Evolutionary conservation across 2,888 invertebrate species (phyloP).

Genomic region (Silvanus unidentatus): DNA sequence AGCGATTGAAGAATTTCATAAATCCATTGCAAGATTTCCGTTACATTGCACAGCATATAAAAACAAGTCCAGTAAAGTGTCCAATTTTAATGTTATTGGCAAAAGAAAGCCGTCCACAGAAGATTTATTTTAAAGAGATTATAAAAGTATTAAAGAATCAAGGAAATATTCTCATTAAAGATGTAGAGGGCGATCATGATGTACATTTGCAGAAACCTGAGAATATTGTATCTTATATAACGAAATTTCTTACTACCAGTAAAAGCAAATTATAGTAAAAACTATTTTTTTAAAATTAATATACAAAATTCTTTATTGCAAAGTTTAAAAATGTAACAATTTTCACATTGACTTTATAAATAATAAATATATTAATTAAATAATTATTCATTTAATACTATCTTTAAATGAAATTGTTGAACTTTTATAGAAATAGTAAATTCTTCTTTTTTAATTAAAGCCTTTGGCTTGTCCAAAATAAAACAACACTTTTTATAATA

Average conservation of each 20-base stretch:
- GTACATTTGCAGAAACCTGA: constrained; percentile 57
- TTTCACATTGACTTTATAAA: too few relatives aligned
- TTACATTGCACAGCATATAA: constrained; percentile 37
- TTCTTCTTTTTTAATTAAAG: constrained; percentile 19
- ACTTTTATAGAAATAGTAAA: too few relatives aligned
- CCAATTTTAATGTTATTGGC: constrained; percentile 40
- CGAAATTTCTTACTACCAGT: constrained; percentile 31
- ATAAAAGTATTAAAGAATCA: constrained; percentile 26
- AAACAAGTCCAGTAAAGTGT: constrained; percentile 35
- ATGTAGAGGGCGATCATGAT: constrained; percentile 56
- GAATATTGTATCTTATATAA: constrained; percentile 40
- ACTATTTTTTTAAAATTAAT: too few relatives aligned
- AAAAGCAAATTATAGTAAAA: constrained; percentile 27
- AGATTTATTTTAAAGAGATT: constrained; percentile 23
- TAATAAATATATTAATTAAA: too few relatives aligned
- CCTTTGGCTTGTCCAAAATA: constrained; percentile 42
- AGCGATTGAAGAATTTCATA: constrained; percentile 45
- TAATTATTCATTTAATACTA: too few relatives aligned
- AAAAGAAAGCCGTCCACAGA: constrained; percentile 18
- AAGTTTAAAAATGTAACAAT: too few relatives aligned
- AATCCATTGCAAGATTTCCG: constrained; percentile 37
- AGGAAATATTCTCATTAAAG: constrained; percentile 29
- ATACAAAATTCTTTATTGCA: too few relatives aligned
- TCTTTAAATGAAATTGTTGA: too few relatives aligned
- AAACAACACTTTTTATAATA: constrained; percentile 50